These are phyloP conservation scores for Molanna angustata DNA, from an alignment of 2,888 invertebrate species.

Conservation along the genomic window DNA sequence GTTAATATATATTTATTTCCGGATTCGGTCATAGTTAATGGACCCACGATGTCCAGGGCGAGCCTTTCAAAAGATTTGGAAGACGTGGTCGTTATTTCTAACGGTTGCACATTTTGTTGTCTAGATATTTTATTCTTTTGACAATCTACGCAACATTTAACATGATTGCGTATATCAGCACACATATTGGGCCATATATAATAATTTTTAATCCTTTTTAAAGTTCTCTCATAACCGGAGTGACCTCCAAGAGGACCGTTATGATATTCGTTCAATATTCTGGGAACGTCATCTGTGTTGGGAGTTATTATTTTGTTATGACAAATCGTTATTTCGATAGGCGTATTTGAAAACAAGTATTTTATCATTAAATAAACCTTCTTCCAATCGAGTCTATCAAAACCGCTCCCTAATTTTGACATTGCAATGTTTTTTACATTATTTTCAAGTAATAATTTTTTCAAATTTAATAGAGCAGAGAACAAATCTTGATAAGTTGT, in stretches of 20 bases:
- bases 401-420: conserved; percentile 11
- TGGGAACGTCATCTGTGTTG: conserved; percentile 6
- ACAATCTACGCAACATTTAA: conserved; percentile 36
- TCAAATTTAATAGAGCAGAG: conserved; percentile 23
- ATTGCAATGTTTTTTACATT: conserved; percentile 25
- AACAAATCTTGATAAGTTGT: conserved; percentile 33
- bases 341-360: conserved; percentile 31
- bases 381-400: conserved; percentile 25
- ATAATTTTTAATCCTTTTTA: conserved; percentile 34
- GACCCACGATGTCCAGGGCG: conserved; percentile 37
- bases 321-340: conserved; percentile 27
- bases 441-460: conserved; percentile 12
- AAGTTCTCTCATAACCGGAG: conserved; percentile 33
- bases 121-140: conserved; percentile 36
- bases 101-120: conserved; percentile 34
- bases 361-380: conserved; percentile 31
- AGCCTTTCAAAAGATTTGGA: conserved; percentile 36
- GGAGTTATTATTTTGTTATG: conserved; percentile 18
- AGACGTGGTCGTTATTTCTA: conserved; percentile 37
- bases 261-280: conserved; percentile 31
- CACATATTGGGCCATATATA: conserved; percentile 38
- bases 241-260: conserved; percentile 30
- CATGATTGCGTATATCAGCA: conserved; percentile 36
- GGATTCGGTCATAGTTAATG: conserved; percentile 33
- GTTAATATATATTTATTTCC: conserved; percentile 36